Evolutionary conservation across 2,888 invertebrate genomes (phyloP), one percentile per base, ranked within the genome.

Genomic region (Cephonodes hylas): DNA sequence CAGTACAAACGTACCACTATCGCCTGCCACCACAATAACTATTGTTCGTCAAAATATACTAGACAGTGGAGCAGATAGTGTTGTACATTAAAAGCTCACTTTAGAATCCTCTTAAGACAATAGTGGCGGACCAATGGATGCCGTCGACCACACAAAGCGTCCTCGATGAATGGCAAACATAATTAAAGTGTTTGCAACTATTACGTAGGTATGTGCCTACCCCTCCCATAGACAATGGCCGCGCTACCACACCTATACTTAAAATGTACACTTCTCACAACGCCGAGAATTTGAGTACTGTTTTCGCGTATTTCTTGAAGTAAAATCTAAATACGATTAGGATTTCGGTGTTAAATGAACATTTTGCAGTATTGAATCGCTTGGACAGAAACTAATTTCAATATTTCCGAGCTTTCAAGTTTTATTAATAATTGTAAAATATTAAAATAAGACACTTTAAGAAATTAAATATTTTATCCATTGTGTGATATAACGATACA

Each of bases 31-130:
- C 8, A 60, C 60, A 60, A 60, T 60, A 46, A 60, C 23, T 23
- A 60, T 60, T 60, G 60, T 60, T 60, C 38, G 38, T 23, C 34
- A 42, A 58, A 42, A 58, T 44, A 61, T 56, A 56, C 42, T 38
- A 60, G 27, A 31, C 60, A 42, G 42, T 27, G 18, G 25, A 20
- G 45, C 46, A 61, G 56, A 56, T 57, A 56, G 25, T 48, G 15
- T 38, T 38, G 18, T 15, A 18, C 42, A 44, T 60, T 61, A 56
- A 31, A 44, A 56, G 44, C 53, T 18, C 53, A 42, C 59, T 53
- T 59, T 53, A 59, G 53, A 48, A 27, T 62, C 34, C 38, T 44
- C 45, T 46, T 62, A 62, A 62, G 62, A 62, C 62, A 62, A 62
- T 59, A 48, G 53, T 31, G 8, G 18, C 61, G 10, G 20, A 59